phyloP scores from a whole-genome alignment of 2,113 vertebrate genomes.

The Speoplatyrhinus poulsoni region DNA sequence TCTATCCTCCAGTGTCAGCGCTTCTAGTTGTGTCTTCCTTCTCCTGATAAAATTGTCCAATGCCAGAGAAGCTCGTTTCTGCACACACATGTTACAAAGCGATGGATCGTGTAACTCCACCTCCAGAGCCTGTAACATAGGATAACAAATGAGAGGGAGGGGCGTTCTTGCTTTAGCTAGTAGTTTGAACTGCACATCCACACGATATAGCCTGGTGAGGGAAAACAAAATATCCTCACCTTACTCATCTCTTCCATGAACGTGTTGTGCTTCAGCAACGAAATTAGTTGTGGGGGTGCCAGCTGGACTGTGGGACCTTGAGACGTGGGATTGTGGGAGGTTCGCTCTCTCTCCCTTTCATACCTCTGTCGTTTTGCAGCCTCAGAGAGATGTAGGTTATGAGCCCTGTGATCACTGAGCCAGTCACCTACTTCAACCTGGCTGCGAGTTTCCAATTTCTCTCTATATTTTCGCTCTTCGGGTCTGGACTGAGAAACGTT shows the following conservation, averaged over 20 bases:
- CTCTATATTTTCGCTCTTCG: background rate
- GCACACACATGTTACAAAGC: slow-evolving; percentile 61
- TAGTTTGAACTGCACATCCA: background rate
- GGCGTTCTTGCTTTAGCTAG: background rate
- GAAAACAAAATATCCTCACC: slow-evolving; percentile 45
- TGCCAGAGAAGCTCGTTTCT: slow-evolving; percentile 69
- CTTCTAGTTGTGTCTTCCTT: slow-evolving; percentile 69
- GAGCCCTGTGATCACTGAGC: too few species aligned
- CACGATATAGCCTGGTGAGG: background rate
- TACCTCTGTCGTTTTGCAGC: background rate
- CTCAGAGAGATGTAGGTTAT: background rate
- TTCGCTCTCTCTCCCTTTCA: background rate
- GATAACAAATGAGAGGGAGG: background rate
- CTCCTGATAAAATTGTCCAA: slow-evolving; percentile 70
- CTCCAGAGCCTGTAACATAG: slow-evolving; percentile 53
- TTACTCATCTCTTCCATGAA: slow-evolving; percentile 56
- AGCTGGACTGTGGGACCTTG: slow-evolving; percentile 2
- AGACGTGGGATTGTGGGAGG: background rate
- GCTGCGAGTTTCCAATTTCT: background rate
- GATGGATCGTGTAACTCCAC: slow-evolving; percentile 55
- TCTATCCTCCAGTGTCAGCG: slow-evolving; percentile 63
- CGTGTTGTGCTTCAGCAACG: slow-evolving; percentile 58
- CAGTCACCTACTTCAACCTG: background rate
- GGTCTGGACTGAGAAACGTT: background rate
- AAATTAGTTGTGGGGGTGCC: slow-evolving; percentile 62